Base-by-base conservation (phyloP, 2,888 invertebrate genomes). In the Thumatha senex region DNA sequence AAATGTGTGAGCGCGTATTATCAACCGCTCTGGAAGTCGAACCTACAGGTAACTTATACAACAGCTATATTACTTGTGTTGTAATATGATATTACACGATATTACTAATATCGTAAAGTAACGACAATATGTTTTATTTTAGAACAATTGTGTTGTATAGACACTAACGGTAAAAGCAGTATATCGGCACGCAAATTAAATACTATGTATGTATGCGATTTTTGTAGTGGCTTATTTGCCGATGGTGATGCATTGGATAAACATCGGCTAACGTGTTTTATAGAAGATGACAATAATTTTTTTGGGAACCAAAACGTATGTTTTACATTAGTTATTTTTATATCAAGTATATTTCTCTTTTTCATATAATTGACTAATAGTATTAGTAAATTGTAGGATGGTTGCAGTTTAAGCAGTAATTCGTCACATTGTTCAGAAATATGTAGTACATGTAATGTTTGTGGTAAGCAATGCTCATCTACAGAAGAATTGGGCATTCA, bases 141-240 rank as follows among this genome's bases (percentile, higher is more conserved):
- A 90, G 90, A 89, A 64, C 85, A 85, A 65, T 62, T 90, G 10
- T 90, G 90, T 58, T 91, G 90, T 51, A 59, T 70, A 9, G 76
- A 81, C 33, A 55, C 64, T n/a, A 75, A 66, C 50, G 88, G 86
- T 10, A 82, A 80, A 43, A 60, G 79, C 50, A 78, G 74, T 31
- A 74, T 88, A 2, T 61, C 62, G 4, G 70, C 80, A 1, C 78
- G 82, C 4, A 83, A 76, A 40, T 66, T 91, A 30, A 69, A 73
- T 48, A 86, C 87, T 0, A 89, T 91, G 89, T 90, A 82, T 49
- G 89, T 89, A 0, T 91, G 90, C 48, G 89, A 90, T 39, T 70
- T 66, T 53, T 91, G 90, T 61, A 89, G 77, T 45, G 88, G 87
- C 0, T 71, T 90, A 33, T 90, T 87, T 50, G 89, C 89, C 1